Evolutionary conservation across 2,113 vertebrate genomes (phyloP).

Genomic region (Neodon shergylaensis): DNA sequence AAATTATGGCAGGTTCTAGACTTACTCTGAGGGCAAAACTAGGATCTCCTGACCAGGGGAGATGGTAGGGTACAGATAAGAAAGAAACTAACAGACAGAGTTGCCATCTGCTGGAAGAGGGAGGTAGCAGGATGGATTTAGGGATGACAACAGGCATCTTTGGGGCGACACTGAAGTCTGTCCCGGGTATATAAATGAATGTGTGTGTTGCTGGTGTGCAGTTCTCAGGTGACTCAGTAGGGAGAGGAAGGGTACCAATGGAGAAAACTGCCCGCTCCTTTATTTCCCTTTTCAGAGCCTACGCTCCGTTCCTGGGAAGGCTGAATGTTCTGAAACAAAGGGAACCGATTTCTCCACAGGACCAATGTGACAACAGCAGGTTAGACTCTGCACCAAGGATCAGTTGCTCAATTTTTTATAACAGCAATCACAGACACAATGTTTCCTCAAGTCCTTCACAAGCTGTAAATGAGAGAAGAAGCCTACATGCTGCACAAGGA

Average conservation of each 20-base stretch:
- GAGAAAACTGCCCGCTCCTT: background rate
- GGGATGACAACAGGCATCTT: background rate
- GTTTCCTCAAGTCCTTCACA: background rate
- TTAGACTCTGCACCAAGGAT: background rate
- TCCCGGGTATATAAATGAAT: too few species aligned
- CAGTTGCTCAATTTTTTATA: constrained; percentile 29
- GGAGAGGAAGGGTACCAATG: rapidly evolving
- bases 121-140: background rate
- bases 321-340: background rate
- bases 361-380: background rate
- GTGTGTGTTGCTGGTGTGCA: too few species aligned
- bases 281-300: background rate
- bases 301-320: constrained; percentile 14
- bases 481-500: background rate
- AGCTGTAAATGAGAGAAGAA: background rate
- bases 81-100: background rate
- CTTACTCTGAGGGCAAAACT: background rate
- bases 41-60: background rate
- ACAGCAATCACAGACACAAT: background rate
- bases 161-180: background rate
- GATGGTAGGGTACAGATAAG: background rate
- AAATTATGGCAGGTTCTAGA: too few species aligned
- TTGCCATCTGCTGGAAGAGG: background rate
- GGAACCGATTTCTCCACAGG: background rate
- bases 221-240: background rate